Base-by-base conservation (phyloP, 2,888 invertebrate genomes). In the Machimus atricapillus region DNA sequence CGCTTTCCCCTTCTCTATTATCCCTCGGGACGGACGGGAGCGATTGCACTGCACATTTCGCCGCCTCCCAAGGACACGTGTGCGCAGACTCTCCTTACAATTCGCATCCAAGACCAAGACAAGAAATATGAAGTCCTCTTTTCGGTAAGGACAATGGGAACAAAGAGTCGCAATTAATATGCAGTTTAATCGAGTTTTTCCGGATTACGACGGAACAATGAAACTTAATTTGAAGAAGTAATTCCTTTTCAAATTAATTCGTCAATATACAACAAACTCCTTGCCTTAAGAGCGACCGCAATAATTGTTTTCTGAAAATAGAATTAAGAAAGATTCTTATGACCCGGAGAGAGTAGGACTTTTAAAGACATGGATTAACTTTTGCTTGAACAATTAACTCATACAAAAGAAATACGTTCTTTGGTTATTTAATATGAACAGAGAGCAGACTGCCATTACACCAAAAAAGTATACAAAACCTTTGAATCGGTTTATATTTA, bases 71-170 rank as follows among this genome's bases (percentile, higher is more conserved):
- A 83, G 89, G 89, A 90, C 90, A 90, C 90, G 91, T 90, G 90
- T 90, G 91, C 91, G 91, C 91, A 91, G 91, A 90, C 91, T 91
- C 90, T 88, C 89, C 76, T 43, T 85, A 40, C 56, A 19, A 19
- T 77, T 77, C 23, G 1, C 23, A 77, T 56, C 31, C 43, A 86
- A 77, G 77, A 77, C 16, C n/a, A 37, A 40, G 85, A 56, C 79
- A 79, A 79, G 52, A 82, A 82, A 82, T 37, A 82, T 82, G 82
- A 82, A 82, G 66, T 82, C 82, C 82, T 82, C 58, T 58, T 37
- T 34, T 34, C 12, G 27, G n/a, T 40, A 58, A 66, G 23, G 58
- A 82, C 58, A 82, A 82, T 82, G 66, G 37, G 37, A 66, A 82
- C 82, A 82, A 82, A 82, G 37, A 58, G 82, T 66, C 58, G 34